Base-by-base conservation (phyloP, 2,113 vertebrate genomes). In the Campylomormyrus tamandua region DNA sequence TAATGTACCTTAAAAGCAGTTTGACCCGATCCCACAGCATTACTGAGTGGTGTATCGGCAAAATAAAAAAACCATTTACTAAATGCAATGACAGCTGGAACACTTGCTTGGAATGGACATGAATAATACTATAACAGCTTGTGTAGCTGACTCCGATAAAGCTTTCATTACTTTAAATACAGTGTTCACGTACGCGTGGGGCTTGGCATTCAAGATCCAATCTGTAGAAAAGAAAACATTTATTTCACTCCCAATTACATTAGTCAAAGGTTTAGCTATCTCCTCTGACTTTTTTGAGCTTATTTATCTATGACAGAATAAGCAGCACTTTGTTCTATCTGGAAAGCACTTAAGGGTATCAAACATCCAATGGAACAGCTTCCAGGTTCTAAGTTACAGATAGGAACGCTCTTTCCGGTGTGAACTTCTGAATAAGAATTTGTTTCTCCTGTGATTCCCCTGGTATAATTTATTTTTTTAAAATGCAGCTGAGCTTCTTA, bases 121-220 rank as follows among this genome's bases (percentile, higher is more conserved):
- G 24, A 84, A 84, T 86, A 50, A 39, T 50, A 53, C 13, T 35
- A 52, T 53, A 87, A 56, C 86, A 87, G 27, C 86, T 87, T 42
- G 31, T 21, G 15, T 50, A 53, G 13, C 27, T 31, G n/a, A 39
- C 52, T 19, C 31, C 15, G 17, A 52, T 39, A 56, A 53, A 87
- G 49, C 86, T 58, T 87, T 35, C 35, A 56, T 87, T 35, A 53
- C 50, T 56, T 87, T 56, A 87, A 87, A 87, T 39, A 87, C 84
- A 39, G 50, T 27, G 85, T 87, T 42, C 50, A 4, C 17, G 13
- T 15, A 21, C 24, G 15, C 8, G 31, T 56, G 49, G 27, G 17
- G 50, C 15, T 31, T 35, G 27, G 35, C 49, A 87, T 53, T 87
- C 50, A 52, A 53, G 31, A 87, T 87, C 49, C 50, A 56, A 87